Evolutionary conservation across 2,113 vertebrate genomes (phyloP), one percentile per base, ranked within the genome.

Genomic region (Campylorhamphus procurvoides): DNA sequence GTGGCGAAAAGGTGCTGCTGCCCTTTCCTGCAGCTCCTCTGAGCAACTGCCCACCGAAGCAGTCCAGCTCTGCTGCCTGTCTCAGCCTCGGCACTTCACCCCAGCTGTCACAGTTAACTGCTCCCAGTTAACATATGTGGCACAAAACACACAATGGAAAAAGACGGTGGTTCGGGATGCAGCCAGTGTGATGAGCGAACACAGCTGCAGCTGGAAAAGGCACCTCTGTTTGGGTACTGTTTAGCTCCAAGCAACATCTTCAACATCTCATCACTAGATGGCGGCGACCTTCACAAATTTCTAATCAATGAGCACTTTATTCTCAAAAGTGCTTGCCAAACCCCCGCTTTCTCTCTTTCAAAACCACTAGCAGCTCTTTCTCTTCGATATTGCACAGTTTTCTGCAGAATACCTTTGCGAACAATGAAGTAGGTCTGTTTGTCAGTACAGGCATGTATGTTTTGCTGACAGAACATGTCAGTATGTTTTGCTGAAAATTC

Each of bases 231-330:
- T 12, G 42, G 40, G 64, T 2, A 28, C 40, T 1, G 18, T n/a
- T 89, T 40, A 52, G 22, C 72, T 91, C 42, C 37, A 9, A 90
- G 87, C 79, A 91, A 94, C 95, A 96, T 96, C 96, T 97, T 94
- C 97, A 87, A 66, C 96, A 74, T 97, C 91, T 96, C 93, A 97
- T 95, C 98, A 93, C 98, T 98, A 98, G 98, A 94, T 98, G 98
- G 98, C 98, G 47, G 96, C 68, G 91, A 96, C 94, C 86, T 95
- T 96, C 98, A 96, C 97, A 23, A 88, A 91, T 95, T 96, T 94
- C 82, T 66, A 74, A 78, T 96, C 92, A 79, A 79, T 73, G 94
- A 64, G 47, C 0, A 14, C 29, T 90, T 87, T 90, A 90, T 72
- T 95, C 82, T 84, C 78, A 16, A 9, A 93, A 60, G 37, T 6